Evolutionary conservation across 2,113 vertebrate species (phyloP), one percentile per base, ranked within the genome.

Genomic region (Ondatra zibethicus): DNA sequence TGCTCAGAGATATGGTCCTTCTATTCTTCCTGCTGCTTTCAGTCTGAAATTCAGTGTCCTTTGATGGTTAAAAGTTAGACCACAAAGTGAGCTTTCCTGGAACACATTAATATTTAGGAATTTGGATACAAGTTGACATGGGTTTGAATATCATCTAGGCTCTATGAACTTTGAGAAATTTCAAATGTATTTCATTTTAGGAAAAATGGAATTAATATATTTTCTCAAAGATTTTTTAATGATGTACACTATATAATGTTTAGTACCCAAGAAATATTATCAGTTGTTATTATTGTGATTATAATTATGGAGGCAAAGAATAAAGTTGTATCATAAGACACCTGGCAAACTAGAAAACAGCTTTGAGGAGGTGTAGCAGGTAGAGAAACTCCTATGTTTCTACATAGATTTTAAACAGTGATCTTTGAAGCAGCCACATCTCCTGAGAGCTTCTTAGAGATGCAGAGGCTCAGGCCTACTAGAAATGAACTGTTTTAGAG

Each of bases 401-500:
- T 94, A 17, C 39, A 84, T n/a, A 84, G 61, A 45, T 93, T 95
- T 88, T 72, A 85, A 88, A 50, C 6, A 7, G n/a, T 68, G 14
- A 68, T 58, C 19, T 58, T 58, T 2, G 17, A 27, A 91, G 12
- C 29, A 84, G 36, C 25, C 80, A 65, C 5, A 81, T 66, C 23
- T 68, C 27, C 47, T 55, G 84, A 73, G 31, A 97, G 86, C 39
- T 75, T 92, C 61, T 94, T 61, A 72, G 36, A 89, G 39, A 94
- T 47, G 25, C 19, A 93, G 33, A 81, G 61, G 63, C 21, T 75
- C 63, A 81, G 68, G 31, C 58, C 9, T 52, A 87, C 11, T 66
- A 8, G 31, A 92, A 12, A 61, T 10, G 14, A 70, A 81, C 23
- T 7, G 23, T 91, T 29, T 88, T 7, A 87, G 77, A 84, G 82